Conservation (phyloP, 2,888 invertebrate species). For the Campoplex nolae region DNA sequence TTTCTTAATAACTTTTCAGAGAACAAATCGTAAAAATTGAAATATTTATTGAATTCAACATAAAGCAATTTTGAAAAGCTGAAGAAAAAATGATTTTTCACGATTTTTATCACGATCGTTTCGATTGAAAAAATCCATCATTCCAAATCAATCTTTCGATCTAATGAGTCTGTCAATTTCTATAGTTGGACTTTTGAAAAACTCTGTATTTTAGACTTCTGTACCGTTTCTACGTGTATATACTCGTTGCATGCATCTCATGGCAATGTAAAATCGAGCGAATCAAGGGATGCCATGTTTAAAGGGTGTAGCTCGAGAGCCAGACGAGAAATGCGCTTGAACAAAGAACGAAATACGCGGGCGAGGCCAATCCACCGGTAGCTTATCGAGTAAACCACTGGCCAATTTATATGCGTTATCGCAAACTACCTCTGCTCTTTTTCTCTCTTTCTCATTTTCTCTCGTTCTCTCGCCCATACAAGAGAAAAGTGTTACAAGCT, state of each 20-base stretch:
- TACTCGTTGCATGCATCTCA: slow-evolving; percentile 27
- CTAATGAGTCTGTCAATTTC: not conserved
- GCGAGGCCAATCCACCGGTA: slow-evolving; percentile 41
- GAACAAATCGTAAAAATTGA: not conserved
- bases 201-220: not conserved
- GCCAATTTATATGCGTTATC: slow-evolving; percentile 63
- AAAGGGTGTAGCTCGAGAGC: not conserved
- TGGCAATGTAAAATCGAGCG: not conserved
- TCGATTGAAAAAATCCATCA: too few species aligned
- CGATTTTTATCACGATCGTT: too few species aligned
- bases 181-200: not conserved
- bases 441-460: not conserved
- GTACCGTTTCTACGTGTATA: slow-evolving; percentile 7
- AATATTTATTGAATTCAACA: too few species aligned
- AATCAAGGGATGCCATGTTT: not conserved
- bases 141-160: not conserved
- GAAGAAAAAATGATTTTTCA: too few species aligned
- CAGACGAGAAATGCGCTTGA: slow-evolving; percentile 2
- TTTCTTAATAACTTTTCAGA: not conserved
- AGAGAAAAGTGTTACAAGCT: not conserved
- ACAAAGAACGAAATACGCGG: slow-evolving; percentile 16
- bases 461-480: not conserved
- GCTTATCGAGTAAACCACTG: slow-evolving; percentile 57
- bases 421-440: slow-evolving; percentile 28
- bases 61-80: too few species aligned